phyloP scores from a whole-genome alignment of 30 jellyfish, hydroid and myxozoan species.

The Turritopsis dohrnii region DNA sequence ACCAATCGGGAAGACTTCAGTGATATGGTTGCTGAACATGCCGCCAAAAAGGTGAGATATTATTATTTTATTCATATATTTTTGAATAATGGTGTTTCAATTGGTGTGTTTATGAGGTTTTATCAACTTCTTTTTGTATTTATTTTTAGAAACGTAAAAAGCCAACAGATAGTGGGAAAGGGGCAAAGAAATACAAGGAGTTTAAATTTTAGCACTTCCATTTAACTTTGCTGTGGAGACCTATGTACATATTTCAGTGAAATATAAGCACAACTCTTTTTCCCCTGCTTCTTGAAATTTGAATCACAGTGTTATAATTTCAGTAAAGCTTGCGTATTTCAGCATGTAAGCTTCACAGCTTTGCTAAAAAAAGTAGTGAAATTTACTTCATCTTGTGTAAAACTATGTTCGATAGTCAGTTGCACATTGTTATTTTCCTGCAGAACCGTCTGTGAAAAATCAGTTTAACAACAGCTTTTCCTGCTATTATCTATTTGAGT shows the following conservation, averaged over 20 bases:
- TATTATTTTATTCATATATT: background rate
- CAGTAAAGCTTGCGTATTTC: no score
- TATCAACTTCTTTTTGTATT: background rate
- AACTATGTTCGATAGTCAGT: no score
- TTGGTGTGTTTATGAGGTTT: background rate
- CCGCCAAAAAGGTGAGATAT: slow-evolving; percentile 86
- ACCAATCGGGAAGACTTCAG: slow-evolving; percentile 90
- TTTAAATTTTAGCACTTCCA: slow-evolving; percentile 62
- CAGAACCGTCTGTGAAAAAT: no score
- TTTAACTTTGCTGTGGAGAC: background rate
- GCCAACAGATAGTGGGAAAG: slow-evolving; percentile 95
- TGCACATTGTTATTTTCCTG: no score
- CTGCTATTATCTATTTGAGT: no score
- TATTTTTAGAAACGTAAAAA: slow-evolving; percentile 84
- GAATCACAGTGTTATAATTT: no score
- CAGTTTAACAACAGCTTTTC: no score
- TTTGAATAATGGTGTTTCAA: background rate
- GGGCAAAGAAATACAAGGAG: slow-evolving; percentile 96
- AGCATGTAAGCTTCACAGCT: no score
- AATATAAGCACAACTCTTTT: background rate
- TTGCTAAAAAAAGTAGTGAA: no score
- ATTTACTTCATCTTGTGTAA: no score
- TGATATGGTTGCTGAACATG: slow-evolving; percentile 99
- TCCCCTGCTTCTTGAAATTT: no score
- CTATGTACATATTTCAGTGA: background rate